These are phyloP conservation scores for Xestoiulus laeticollis DNA, from an alignment of 2,888 invertebrate genomes.

Conservation along the genomic window DNA sequence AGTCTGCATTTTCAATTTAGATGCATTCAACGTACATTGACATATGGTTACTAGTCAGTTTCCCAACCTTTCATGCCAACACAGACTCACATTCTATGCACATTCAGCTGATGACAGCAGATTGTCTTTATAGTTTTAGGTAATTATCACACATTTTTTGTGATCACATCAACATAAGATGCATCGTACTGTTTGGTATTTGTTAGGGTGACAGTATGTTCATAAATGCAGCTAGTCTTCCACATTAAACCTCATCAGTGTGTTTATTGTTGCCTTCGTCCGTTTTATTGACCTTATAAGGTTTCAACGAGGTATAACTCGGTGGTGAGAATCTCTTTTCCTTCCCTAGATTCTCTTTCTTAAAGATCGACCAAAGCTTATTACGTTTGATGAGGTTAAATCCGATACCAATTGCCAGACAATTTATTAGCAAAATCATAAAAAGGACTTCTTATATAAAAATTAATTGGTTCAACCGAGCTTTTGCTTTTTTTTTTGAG, in stretches of 20 bases:
- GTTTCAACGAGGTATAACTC: not conserved
- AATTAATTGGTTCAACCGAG: not conserved
- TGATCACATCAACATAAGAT: not conserved
- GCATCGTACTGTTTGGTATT: not conserved
- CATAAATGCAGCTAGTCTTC: not conserved
- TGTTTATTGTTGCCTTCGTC: not conserved
- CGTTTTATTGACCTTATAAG: not conserved
- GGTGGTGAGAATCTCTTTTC: not conserved
- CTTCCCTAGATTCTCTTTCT: not conserved
- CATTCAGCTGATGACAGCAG: too few relatives aligned
- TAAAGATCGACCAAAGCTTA: not conserved
- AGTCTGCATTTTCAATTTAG: too few relatives aligned
- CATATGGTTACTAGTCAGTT: too few relatives aligned
- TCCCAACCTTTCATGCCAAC: too few relatives aligned
- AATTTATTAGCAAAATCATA: conserved; percentile 23
- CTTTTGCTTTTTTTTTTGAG: conserved; percentile 15
- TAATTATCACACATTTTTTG: not conserved
- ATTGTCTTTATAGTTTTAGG: not conserved
- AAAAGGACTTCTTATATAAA: not conserved
- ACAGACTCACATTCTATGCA: not conserved
- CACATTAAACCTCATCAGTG: not conserved
- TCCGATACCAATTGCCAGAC: conserved; percentile 6
- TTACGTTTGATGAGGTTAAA: conserved; percentile 28
- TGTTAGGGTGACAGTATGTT: not conserved
- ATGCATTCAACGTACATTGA: too few relatives aligned